phyloP scores from a whole-genome alignment of 2,888 invertebrate species.

The Platycheirus albimanus region DNA sequence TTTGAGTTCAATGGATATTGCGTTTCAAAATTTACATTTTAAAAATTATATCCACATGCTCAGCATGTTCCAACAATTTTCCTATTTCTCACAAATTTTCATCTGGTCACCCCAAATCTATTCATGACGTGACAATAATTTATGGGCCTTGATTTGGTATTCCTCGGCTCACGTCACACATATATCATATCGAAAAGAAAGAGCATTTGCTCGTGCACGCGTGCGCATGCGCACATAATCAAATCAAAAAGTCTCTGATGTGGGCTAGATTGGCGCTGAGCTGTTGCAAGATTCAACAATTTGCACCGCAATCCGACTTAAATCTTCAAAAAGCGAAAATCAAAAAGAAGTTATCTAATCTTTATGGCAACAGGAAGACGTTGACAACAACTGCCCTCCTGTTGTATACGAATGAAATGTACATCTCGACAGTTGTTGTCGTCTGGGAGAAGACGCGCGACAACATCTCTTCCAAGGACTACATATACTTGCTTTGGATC shows the following conservation, averaged over 20 bases:
- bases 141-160: slow-evolving; percentile 72
- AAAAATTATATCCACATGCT: too few relatives aligned
- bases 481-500: not conserved
- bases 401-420: too few relatives aligned
- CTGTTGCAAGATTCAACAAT: slow-evolving; percentile 52
- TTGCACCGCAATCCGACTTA: slow-evolving; percentile 68
- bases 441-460: slow-evolving; percentile 46
- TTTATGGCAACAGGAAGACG: slow-evolving; percentile 73
- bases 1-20: too few relatives aligned
- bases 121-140: slow-evolving; percentile 56
- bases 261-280: slow-evolving; percentile 24
- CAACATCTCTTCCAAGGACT: slow-evolving; percentile 62
- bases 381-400: slow-evolving; percentile 70
- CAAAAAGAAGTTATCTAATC: slow-evolving; percentile 71
- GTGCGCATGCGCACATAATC: slow-evolving; percentile 45
- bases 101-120: slow-evolving; percentile 15
- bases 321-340: slow-evolving; percentile 59
- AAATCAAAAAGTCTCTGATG: slow-evolving; percentile 56
- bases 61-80: slow-evolving; percentile 1
- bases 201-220: slow-evolving; percentile 29
- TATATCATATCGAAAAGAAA: slow-evolving; percentile 69
- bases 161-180: slow-evolving; percentile 63
- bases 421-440: slow-evolving; percentile 17
- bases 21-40: too few relatives aligned
- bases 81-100: slow-evolving; percentile 18